These are phyloP conservation scores for Oreochromis grahami DNA, from an alignment of 2,797 vertebrate genomes.

Conservation along the genomic window DNA sequence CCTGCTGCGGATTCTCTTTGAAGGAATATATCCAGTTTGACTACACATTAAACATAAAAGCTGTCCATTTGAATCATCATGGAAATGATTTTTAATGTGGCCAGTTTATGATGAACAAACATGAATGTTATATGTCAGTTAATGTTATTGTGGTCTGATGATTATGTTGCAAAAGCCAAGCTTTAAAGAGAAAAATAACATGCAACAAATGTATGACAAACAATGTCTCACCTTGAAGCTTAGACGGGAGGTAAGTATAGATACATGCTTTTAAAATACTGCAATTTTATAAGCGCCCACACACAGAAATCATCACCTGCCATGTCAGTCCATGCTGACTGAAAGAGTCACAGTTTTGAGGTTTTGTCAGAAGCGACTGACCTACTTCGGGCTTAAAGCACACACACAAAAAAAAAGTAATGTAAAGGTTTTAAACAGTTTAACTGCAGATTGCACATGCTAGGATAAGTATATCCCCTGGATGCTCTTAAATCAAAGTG, in stretches of 20 bases:
- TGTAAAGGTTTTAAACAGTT: not conserved
- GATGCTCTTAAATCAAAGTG: not conserved
- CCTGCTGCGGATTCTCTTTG: not conserved
- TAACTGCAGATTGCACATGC: not conserved
- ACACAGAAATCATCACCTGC: slow-evolving; percentile 10
- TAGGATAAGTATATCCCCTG: not conserved
- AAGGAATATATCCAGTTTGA: not conserved
- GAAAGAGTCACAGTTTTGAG: not conserved
- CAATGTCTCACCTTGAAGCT: not conserved
- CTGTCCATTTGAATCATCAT: not conserved
- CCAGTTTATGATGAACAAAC: not conserved
- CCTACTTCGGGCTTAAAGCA: slow-evolving; percentile 19
- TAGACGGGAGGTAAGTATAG: not conserved
- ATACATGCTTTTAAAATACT: not conserved
- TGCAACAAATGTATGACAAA: not conserved
- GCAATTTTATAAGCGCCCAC: slow-evolving; percentile 3
- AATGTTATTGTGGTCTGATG: not conserved
- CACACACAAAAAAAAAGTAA: not conserved
- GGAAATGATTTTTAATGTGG: not conserved
- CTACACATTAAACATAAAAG: not conserved
- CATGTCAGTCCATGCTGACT: not conserved
- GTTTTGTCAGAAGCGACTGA: not conserved
- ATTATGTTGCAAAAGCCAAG: not conserved
- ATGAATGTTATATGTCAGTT: not conserved
- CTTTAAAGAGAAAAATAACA: not conserved